Percentiles rank a stretch among this genome's conserved stretches.
These are phyloP conservation scores for Idaea biselata DNA, from an alignment of 2,888 invertebrate species.

Conservation along the genomic window DNA sequence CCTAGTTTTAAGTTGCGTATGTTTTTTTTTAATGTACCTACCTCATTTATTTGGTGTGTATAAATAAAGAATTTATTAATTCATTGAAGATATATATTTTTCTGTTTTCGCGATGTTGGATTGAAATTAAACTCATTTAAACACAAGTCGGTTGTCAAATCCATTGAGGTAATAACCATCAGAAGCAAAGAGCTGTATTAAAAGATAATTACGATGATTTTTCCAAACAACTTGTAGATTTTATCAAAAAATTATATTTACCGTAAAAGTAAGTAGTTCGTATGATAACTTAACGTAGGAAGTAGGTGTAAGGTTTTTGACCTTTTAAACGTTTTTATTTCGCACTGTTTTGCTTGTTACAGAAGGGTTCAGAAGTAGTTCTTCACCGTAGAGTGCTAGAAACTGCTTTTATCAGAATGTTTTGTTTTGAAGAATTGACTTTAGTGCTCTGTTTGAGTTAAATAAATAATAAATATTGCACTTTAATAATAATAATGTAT, in stretches of 20 bases:
- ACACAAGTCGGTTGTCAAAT: not conserved
- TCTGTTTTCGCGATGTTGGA: too few relatives aligned
- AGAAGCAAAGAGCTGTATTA: not conserved
- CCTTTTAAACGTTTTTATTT: not conserved
- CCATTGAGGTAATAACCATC: not conserved
- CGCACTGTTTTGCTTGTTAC: not conserved
- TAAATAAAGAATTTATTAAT: too few relatives aligned
- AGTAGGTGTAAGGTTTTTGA: not conserved
- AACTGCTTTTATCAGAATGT: too few relatives aligned
- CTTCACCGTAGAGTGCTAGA: too few relatives aligned
- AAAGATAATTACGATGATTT: slow-evolving; percentile 4
- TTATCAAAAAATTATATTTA: not conserved
- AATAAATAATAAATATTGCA: too few relatives aligned
- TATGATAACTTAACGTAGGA: not conserved
- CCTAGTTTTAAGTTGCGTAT: too few relatives aligned
- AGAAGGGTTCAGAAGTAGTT: slow-evolving; percentile 39
- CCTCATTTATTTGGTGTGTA: too few relatives aligned
- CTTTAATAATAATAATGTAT: too few relatives aligned
- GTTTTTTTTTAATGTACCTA: too few relatives aligned
- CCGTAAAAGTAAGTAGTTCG: slow-evolving; percentile 1
- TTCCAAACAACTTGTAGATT: slow-evolving; percentile 5
- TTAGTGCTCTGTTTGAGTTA: too few relatives aligned
- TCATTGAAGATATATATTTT: too few relatives aligned
- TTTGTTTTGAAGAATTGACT: too few relatives aligned
- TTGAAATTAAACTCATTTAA: not conserved